Percentiles rank a stretch among this genome's conserved stretches.
Evolutionary conservation across 2,888 invertebrate genomes (phyloP).

Genomic region (Antheraea assamensis): DNA sequence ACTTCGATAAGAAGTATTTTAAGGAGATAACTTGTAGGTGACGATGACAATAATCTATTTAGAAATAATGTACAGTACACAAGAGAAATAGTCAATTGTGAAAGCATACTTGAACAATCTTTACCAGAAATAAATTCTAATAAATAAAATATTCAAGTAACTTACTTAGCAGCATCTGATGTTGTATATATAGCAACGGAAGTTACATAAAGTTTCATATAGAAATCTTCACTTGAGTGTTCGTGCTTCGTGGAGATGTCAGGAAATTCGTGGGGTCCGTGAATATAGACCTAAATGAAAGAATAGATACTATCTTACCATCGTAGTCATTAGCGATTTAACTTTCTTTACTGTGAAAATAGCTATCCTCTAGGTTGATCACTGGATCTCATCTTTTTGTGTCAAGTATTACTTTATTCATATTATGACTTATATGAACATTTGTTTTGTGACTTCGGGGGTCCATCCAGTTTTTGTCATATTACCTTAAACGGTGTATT

Average conservation of each 20-base stretch:
- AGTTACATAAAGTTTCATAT: slow-evolving; percentile 83
- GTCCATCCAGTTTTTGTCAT: not conserved
- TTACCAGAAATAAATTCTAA: not conserved
- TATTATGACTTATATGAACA: not conserved
- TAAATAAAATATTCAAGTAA: not conserved
- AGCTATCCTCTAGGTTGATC: not conserved
- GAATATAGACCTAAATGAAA: slow-evolving; percentile 80
- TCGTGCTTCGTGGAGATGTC: slow-evolving; percentile 84
- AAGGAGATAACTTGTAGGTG: not conserved
- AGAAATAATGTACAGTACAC: not conserved
- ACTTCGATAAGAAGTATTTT: not conserved
- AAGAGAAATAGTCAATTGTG: no score
- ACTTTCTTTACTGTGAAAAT: not conserved
- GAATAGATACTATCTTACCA: not conserved
- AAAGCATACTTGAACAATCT: not conserved
- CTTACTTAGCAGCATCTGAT: slow-evolving; percentile 78
- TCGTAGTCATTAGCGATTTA: not conserved
- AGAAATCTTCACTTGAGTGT: slow-evolving; percentile 76
- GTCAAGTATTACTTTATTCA: not conserved
- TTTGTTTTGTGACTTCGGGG: no score
- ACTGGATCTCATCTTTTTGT: not conserved
- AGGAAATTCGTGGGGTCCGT: slow-evolving; percentile 86
- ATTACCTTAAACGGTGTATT: no score
- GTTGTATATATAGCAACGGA: slow-evolving; percentile 83
- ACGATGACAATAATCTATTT: not conserved